phyloP scores from a whole-genome alignment of 1,140 invertebrate species.

The Drosophila nigromelanica region DNA sequence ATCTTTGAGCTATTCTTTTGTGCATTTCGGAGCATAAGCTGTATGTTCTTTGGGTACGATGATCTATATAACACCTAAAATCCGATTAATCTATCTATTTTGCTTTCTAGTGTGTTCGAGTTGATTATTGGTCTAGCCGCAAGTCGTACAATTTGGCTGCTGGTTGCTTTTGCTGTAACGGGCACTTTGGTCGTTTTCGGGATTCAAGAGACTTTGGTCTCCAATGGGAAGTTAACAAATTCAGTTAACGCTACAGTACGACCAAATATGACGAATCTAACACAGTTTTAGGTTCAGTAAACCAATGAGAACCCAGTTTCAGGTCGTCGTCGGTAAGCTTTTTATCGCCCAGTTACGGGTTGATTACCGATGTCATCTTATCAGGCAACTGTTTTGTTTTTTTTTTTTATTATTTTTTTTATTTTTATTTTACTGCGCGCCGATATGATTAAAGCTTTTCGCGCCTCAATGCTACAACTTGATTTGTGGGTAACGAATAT shows the following conservation, averaged over 20 bases:
- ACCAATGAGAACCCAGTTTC: neutral
- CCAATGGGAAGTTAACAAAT: neutral
- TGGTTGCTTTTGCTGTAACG: neutral
- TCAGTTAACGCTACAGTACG: neutral
- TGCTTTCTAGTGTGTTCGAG: neutral
- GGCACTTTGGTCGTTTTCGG: neutral
- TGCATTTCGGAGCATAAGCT: neutral
- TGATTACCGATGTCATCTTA: conserved; percentile 65
- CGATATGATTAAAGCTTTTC: conserved; percentile 79
- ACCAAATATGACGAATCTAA: neutral
- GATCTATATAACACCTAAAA: neutral
- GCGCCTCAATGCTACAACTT: conserved; percentile 31
- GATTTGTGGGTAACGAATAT: conserved; percentile 29
- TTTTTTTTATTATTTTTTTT: no score
- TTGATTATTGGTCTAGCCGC: neutral
- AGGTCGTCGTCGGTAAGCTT: conserved; percentile 17
- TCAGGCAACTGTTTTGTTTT: conserved; percentile 49
- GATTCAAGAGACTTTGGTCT: neutral
- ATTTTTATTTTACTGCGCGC: conserved; percentile 9
- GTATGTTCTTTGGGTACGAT: neutral
- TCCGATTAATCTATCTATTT: neutral
- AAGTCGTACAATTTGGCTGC: neutral
- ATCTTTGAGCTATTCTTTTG: neutral
- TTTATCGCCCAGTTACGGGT: conserved; percentile 16
- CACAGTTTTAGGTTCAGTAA: conserved; percentile 7